Evolutionary conservation across 2,888 invertebrate species (phyloP), one percentile per base, ranked within the genome.

Genomic region (Helicoverpa assulta): DNA sequence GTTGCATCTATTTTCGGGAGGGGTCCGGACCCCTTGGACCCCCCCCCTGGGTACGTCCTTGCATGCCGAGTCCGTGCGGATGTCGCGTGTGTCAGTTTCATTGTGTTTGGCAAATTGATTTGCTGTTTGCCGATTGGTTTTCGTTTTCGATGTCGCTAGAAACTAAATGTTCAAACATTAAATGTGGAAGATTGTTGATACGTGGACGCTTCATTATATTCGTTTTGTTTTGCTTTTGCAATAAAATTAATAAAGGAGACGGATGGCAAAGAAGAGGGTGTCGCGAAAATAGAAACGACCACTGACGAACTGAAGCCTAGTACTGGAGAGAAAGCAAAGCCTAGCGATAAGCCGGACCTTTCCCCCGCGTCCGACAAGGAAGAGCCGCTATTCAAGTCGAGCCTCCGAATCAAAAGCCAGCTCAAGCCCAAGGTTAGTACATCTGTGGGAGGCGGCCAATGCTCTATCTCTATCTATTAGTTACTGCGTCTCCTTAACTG

Each of bases 381-480:
- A 83, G 95, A 95, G 84, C 95, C 95, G 54, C 90, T 95, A 67
- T 95, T 90, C 95, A 95, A 95, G 87, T 95, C 95, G 80, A 95
- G 94, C 80, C 95, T 95, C 37, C 93, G 93, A 69, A 82, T 94
- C 79, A 94, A 92, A 88, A 81, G 85, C 64, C 93, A 90, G 83
- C 86, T 89, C 10, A 94, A 92, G 85, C 87, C 90, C 72, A 95
- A 95, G 95, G 95, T 95, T 86, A 95, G 95, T 95, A 90, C 76
- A 62, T 72, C 64, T 67, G 79, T 71, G 82, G 85, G 80, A 82
- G 67, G 70, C 81, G 85, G 78, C 76, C 75, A 81, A 71, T 75
- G 86, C 82, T 87, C 83, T 91, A 79, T 90, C 85, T 91, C 84
- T 90, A 77, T 88, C 92, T 94, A 89, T 93, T 94, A 93, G 93